phyloP scores from a whole-genome alignment of 2,113 vertebrate genomes.

The Megaleporinus macrocephalus region DNA sequence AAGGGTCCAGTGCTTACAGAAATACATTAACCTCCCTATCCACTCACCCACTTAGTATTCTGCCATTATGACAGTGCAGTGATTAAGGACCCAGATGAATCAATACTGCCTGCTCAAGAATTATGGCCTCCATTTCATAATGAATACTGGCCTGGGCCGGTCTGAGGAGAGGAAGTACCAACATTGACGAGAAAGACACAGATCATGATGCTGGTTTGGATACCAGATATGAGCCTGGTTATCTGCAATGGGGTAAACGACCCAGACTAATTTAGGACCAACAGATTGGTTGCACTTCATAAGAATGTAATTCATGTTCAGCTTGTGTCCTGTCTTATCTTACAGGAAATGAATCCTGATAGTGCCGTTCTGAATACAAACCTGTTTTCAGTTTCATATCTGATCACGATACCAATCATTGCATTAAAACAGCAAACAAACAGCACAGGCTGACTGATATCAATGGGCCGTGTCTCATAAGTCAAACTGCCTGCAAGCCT shows the following conservation, averaged over 20 bases:
- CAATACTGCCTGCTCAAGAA: constrained; percentile 44
- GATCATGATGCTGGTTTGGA: constrained; percentile 30
- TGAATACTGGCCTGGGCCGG: constrained; percentile 32
- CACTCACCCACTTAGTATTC: constrained; percentile 19
- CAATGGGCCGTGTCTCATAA: background rate
- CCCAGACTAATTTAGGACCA: background rate
- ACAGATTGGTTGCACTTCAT: constrained; percentile 14
- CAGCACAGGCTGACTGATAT: background rate
- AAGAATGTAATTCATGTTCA: constrained; percentile 31
- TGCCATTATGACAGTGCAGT: constrained; percentile 13
- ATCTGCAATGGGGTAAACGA: background rate
- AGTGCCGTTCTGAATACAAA: background rate
- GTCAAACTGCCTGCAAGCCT: background rate
- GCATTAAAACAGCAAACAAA: background rate
- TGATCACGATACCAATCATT: background rate
- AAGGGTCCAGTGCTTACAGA: background rate
- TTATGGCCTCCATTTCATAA: constrained; percentile 55
- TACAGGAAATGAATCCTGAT: constrained; percentile 2
- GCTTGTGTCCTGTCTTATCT: constrained; percentile 3
- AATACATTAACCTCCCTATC: background rate
- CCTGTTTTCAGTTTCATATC: background rate
- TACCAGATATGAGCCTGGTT: constrained; percentile 23
- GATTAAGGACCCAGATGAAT: constrained; percentile 39
- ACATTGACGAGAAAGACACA: constrained; percentile 18
- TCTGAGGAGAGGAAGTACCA: constrained; percentile 16